Conservation (phyloP, 2,113 vertebrate genomes). For the Grallaria varia region DNA sequence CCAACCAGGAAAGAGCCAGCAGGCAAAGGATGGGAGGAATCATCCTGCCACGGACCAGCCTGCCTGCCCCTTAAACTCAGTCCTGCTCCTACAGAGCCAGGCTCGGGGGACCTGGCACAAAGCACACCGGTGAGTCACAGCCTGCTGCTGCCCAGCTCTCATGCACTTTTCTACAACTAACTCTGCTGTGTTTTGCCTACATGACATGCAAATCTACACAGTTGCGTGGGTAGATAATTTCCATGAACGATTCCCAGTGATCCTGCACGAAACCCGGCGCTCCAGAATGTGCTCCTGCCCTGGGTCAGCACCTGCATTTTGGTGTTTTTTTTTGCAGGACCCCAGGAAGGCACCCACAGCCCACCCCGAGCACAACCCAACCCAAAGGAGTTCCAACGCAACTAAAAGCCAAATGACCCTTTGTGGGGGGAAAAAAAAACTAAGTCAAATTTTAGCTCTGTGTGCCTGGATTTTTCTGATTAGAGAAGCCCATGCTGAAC, state of each 20-base stretch:
- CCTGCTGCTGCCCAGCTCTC: neutral
- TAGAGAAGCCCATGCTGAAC: neutral
- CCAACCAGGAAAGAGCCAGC: neutral
- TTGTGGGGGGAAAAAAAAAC: neutral
- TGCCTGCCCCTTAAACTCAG: neutral
- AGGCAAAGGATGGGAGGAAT: neutral
- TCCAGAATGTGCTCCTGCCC: neutral
- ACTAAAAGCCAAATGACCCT: neutral
- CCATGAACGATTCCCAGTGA: neutral
- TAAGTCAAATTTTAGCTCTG: neutral
- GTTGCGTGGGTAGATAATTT: neutral
- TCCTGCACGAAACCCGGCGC: neutral
- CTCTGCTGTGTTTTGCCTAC: neutral
- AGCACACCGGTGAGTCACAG: neutral
- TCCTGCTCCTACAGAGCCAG: fast-evolving
- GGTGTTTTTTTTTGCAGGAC: neutral
- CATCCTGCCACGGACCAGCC: fast-evolving
- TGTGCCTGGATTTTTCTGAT: neutral
- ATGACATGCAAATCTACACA: neutral
- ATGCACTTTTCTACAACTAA: neutral
- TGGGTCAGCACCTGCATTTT: neutral
- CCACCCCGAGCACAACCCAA: neutral
- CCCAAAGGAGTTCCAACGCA: neutral
- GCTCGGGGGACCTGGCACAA: neutral
- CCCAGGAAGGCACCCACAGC: neutral